Conservation (phyloP, 2,888 invertebrate genomes). For the Polymixis flavicincta region DNA sequence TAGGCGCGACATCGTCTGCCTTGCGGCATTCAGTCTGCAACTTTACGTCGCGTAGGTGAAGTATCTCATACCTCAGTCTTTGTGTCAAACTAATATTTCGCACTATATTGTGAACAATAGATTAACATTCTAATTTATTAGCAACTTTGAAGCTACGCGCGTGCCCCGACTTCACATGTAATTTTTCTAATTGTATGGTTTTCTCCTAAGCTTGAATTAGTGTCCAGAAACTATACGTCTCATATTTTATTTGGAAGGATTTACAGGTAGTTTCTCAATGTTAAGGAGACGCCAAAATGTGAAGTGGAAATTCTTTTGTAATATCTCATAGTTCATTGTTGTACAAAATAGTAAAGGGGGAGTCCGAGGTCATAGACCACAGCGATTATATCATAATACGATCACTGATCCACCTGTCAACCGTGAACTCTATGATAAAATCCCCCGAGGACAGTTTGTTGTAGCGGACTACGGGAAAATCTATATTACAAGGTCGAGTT, state of each 20-base stretch:
- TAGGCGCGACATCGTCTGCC: conserved; percentile 25
- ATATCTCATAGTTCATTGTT: background rate
- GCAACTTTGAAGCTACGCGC: conserved; percentile 14
- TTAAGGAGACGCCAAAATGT: background rate
- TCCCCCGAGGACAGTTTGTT: conserved; percentile 8
- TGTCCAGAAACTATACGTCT: background rate
- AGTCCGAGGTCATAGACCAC: conserved; percentile 18
- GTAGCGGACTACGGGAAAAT: conserved; percentile 26
- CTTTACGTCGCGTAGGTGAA: conserved; percentile 45
- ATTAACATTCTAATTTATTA: conserved; percentile 40
- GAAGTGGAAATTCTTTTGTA: background rate
- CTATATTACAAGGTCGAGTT: conserved; percentile 37
- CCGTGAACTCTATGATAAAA: conserved; percentile 20
- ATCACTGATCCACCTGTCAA: conserved; percentile 27
- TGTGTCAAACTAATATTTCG: conserved; percentile 44
- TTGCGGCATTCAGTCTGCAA: conserved; percentile 39
- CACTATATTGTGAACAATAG: conserved; percentile 29
- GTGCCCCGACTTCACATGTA: background rate
- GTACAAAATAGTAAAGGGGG: background rate
- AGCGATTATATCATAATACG: conserved; percentile 14
- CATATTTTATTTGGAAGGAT: background rate
- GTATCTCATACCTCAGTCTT: conserved; percentile 18
- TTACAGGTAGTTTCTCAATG: background rate
- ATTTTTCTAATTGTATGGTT: background rate
- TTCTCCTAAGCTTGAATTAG: background rate